Evolutionary conservation across 23 tunicate species (phyloP), one percentile per base, ranked within the genome.

Genomic region (Ascidia mentula): DNA sequence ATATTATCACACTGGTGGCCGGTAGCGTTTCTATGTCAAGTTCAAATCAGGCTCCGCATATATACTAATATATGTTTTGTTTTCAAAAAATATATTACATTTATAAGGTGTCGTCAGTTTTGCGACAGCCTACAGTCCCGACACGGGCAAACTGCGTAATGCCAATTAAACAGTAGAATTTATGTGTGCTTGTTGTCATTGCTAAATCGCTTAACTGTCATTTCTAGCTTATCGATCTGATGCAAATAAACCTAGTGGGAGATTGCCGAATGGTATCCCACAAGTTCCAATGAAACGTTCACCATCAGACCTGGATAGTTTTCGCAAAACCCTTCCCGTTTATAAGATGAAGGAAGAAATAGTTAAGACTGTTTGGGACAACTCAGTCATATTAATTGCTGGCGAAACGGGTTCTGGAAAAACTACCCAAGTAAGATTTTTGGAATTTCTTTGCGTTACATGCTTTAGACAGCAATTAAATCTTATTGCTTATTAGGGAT

Each of bases 251-350:
- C 88, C 98, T 8, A 93, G 98, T 53, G 98, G 98, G 24, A 45
- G 98, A 37, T 75, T 93, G 36, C 92, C 92, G 37, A 88, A 88
- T 38, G 98, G 98, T n/a, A 93, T 93, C 28, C 98, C 98, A 30
- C 98, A 93, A 81, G 84, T 88, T 32, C 98, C 98, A 31, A 69
- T 75, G 69, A 74, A 79, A 39, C 32, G 93, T 33, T 60, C 77
- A 1, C 59, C 79, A 8, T 87, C 93, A 8, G 77, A 83, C 42
- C 76, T 92, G 0, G 97, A 87, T 59, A 59, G 38, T 31, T 85
- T 82, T 45, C 94, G 90, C 69, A 74, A 59, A 31, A 74, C 85
- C 2, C 61, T 95, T 72, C 91, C 95, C 7, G 74, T 95, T 33
- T 31, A 81, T 38, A 75, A 39, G 8, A 89, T 69, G 85, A 92